phyloP scores from a whole-genome alignment of 2,797 vertebrate species.

The Scomberomorus guttatus region DNA sequence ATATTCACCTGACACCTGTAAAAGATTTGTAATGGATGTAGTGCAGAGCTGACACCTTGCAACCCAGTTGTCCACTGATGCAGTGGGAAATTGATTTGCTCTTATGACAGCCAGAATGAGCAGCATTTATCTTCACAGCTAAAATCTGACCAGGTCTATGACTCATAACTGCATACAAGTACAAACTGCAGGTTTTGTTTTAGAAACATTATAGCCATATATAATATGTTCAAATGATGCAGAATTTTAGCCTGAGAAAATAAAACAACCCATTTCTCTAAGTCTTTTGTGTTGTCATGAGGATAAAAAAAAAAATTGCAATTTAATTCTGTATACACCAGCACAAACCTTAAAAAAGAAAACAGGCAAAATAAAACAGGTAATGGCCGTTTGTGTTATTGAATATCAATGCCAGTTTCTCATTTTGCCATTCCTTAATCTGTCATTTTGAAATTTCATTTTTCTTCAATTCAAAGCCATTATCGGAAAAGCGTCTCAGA shows the following conservation, averaged over 20 bases:
- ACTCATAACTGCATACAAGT: not conserved
- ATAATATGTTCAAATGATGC: not conserved
- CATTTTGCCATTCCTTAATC: constrained; percentile 25
- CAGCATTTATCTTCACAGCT: constrained; percentile 50
- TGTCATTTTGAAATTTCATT: constrained; percentile 52
- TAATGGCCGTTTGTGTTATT: constrained; percentile 1
- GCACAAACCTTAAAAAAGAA: not conserved
- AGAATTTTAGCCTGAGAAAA: constrained; percentile 2
- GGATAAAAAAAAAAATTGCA: not conserved
- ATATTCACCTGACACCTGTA: constrained; percentile 44
- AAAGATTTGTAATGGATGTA: constrained; percentile 24
- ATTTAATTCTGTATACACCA: not conserved
- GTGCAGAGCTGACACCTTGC: constrained; percentile 31
- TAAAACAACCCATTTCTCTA: not conserved
- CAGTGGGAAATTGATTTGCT: constrained; percentile 51
- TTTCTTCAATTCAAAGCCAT: constrained; percentile 36
- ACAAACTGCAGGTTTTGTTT: not conserved
- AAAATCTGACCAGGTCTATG: constrained; percentile 20
- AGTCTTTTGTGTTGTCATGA: not conserved
- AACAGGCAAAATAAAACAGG: not conserved
- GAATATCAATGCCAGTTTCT: constrained; percentile 16
- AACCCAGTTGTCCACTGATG: constrained; percentile 62
- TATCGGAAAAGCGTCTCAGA: constrained; percentile 16
- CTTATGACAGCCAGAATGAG: constrained; percentile 41
- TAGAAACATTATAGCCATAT: too few species aligned